Evolutionary conservation across 2,797 vertebrate species (phyloP).

Genomic region (Rhodeus uyekii): DNA sequence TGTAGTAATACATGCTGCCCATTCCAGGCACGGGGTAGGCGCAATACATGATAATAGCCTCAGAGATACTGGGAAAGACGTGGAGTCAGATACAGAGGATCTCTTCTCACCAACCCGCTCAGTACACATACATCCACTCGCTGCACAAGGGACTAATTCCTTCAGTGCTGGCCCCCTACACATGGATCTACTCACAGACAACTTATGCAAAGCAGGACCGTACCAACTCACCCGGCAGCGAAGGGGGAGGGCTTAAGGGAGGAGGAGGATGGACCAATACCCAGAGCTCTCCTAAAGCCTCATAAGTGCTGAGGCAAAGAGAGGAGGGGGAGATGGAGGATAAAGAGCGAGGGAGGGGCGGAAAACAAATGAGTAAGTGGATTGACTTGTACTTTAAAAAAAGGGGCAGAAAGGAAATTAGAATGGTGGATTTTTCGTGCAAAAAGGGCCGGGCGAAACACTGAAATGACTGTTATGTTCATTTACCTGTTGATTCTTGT

Average conservation of each 20-base stretch:
- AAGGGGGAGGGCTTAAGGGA: conserved; percentile 73
- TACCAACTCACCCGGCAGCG: conserved; percentile 82
- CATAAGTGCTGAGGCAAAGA: conserved; percentile 78
- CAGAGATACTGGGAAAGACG: conserved; percentile 63
- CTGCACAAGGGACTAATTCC: conserved; percentile 83
- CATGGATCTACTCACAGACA: conserved; percentile 91
- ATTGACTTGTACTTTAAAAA: conserved; percentile 63
- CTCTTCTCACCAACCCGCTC: conserved; percentile 61
- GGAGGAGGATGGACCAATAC: conserved; percentile 72
- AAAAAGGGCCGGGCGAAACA: conserved; percentile 56
- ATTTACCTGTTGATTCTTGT: conserved; percentile 59
- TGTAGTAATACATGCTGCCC: conserved; percentile 99
- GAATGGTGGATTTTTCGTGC: conserved; percentile 66
- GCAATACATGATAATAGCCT: conserved; percentile 90
- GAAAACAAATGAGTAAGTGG: conserved; percentile 72
- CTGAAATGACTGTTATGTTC: conserved; percentile 63
- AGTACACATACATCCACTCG: conserved; percentile 85
- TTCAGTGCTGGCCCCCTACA: conserved; percentile 80
- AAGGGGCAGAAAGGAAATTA: conserved; percentile 54
- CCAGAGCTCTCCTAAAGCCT: conserved; percentile 77
- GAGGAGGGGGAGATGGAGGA: conserved; percentile 64
- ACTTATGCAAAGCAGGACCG: conserved; percentile 96
- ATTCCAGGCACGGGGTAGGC: conserved; percentile 96
- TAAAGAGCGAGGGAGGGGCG: conserved; percentile 51
- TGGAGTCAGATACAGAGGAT: conserved; percentile 61